Base-by-base conservation (phyloP, 2,888 invertebrate species). In the Chorisops tibialis region DNA sequence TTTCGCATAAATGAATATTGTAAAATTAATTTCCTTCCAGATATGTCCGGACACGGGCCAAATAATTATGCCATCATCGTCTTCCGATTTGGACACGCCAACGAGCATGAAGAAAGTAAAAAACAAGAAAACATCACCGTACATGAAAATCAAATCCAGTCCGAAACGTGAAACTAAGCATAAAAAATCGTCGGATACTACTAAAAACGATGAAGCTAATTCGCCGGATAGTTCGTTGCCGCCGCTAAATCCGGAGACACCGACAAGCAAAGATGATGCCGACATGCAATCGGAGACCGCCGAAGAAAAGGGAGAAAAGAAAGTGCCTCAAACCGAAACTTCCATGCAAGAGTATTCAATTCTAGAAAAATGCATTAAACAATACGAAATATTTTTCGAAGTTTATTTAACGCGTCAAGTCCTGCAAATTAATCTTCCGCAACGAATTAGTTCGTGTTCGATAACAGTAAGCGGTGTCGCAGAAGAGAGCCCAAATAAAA, bases 301-400 rank as follows among this genome's bases (percentile, higher is more conserved):
- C 4, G 39, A 59, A 6, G 37, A 37, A 1, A 37, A 30, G 47
- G 38, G 52, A 14, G 16, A 59, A 1, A 41, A 38, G 5, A 39
- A 24, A 30, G 35, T 18, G 5, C 43, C 43, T 12, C 59, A 41
- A 16, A 35, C 35, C 14, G 62, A 63, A 43, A 54, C 65, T 2
- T 56, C 63, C 16, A 47, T 65, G 11, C 69, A 74, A 45, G 75
- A 74, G 39, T 80, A 79, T 61, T 78, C 82, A 5, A 81, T 82
- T 70, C 67, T 84, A 24, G 83, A 83, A 69, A 83, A 83, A 68
- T 84, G 84, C 69, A 75, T 84, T 35, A 75, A 81, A 49, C 81
- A 82, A 64, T 85, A 84, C 63, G 82, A 85, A 71, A 74, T 77
- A 24, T 83, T 83, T 69, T 83, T 80, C 59, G 77, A 78, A 64